Percentiles rank a stretch among this genome's conserved stretches.
Conservation (phyloP, 2,888 invertebrate species). For the Seladonia tumulorum region DNA sequence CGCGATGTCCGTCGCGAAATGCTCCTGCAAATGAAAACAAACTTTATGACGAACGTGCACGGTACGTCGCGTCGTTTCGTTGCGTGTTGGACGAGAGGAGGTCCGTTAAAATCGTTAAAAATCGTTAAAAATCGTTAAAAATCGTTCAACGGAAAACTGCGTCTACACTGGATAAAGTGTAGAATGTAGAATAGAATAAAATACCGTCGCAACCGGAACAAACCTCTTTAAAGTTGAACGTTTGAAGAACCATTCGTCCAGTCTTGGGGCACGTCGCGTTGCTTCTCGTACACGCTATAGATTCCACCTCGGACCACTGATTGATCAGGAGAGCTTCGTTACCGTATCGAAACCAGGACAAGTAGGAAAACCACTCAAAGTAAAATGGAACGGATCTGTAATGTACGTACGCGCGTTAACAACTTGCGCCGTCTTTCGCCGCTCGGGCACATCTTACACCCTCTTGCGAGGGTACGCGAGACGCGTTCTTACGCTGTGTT, state of each 20-base stretch:
- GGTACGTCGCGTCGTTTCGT: no score
- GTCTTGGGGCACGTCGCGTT: slow-evolving; percentile 92
- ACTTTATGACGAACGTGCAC: neutral
- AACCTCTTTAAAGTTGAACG: slow-evolving; percentile 91
- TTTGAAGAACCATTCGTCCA: slow-evolving; percentile 91
- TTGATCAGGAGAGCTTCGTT: slow-evolving; percentile 95
- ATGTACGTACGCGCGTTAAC: neutral
- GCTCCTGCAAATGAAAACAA: slow-evolving; percentile 85
- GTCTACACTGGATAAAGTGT: neutral
- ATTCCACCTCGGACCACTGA: slow-evolving; percentile 93
- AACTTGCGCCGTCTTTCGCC: neutral
- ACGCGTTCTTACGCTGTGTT: slow-evolving; percentile 90
- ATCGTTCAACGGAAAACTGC: no score
- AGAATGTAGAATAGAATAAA: no score
- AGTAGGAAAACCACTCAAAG: slow-evolving; percentile 93
- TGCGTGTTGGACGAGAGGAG: no score
- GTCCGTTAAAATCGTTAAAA: neutral
- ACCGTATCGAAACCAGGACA: slow-evolving; percentile 97
- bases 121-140: neutral
- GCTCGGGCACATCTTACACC: neutral
- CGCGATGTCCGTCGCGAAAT: slow-evolving; percentile 90
- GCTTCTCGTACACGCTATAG: slow-evolving; percentile 90
- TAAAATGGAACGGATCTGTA: slow-evolving; percentile 93
- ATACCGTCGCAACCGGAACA: slow-evolving; percentile 35
- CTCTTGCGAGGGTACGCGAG: no score